Percentiles rank a stretch among this genome's conserved stretches.
Conservation (phyloP, 1,140 invertebrate species). For the Drosophila santomea region DNA sequence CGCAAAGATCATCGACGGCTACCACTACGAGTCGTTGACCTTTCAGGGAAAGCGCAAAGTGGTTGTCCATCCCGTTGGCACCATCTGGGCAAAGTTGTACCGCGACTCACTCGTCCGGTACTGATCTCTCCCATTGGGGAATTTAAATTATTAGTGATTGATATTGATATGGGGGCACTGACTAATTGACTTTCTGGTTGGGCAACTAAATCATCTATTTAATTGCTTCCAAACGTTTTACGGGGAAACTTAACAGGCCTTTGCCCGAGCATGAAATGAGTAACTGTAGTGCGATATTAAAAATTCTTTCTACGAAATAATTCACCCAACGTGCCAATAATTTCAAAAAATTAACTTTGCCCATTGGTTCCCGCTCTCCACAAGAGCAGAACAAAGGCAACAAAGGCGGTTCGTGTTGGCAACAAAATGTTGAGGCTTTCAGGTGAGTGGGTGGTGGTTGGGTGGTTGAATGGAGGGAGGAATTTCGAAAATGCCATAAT, state of each 20-base stretch:
- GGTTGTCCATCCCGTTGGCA: slow-evolving; percentile 71
- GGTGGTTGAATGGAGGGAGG: slow-evolving; percentile 14
- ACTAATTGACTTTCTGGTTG: slow-evolving; percentile 57
- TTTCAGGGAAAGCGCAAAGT: slow-evolving; percentile 45
- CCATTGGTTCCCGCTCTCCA: background rate
- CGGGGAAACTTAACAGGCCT: slow-evolving; percentile 27
- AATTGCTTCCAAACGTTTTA: slow-evolving; percentile 34
- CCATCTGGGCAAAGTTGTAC: slow-evolving; percentile 41
- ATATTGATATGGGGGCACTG: slow-evolving; percentile 22
- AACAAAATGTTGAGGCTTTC: slow-evolving; percentile 46
- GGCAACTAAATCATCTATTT: slow-evolving; percentile 58
- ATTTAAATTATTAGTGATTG: slow-evolving; percentile 31
- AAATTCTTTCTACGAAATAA: slow-evolving; percentile 74
- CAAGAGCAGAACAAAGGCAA: slow-evolving; percentile 27
- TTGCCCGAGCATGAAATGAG: slow-evolving; percentile 7
- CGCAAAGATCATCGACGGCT: slow-evolving; percentile 45
- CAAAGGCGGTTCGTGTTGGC: slow-evolving; percentile 44
- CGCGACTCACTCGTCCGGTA: background rate
- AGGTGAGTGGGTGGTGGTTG: slow-evolving; percentile 16
- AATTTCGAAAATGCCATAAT: slow-evolving; percentile 77
- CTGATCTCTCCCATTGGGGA: background rate
- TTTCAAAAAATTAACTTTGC: slow-evolving; percentile 70
- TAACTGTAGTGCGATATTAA: slow-evolving; percentile 60
- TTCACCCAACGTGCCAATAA: slow-evolving; percentile 75
- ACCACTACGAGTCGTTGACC: slow-evolving; percentile 71